These are phyloP conservation scores for Hippopotamyrus pictus DNA, from an alignment of 2,797 vertebrate genomes.

Conservation along the genomic window DNA sequence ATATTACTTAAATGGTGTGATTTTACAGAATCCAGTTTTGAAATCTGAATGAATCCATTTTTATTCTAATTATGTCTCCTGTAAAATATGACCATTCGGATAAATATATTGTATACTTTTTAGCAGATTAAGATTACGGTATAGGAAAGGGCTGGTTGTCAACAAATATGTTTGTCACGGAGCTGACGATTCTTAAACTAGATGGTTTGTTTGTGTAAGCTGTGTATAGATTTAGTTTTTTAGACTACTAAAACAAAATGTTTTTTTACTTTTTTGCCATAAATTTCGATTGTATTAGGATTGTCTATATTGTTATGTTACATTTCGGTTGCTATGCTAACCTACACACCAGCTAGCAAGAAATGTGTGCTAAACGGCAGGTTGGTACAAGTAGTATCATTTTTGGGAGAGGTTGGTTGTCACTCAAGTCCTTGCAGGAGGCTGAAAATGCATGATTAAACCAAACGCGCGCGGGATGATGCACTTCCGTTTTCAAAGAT, in stretches of 20 bases:
- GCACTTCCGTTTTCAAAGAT: not conserved
- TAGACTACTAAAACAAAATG: not conserved
- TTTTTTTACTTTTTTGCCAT: not conserved
- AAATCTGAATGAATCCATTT: not conserved
- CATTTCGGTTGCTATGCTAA: not conserved
- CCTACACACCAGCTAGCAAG: not conserved
- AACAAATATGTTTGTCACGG: not conserved
- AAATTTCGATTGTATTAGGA: not conserved
- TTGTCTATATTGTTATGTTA: not conserved
- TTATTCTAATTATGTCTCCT: not conserved
- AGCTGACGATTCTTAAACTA: not conserved
- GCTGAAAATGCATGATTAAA: not conserved
- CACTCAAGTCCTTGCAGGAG: not conserved
- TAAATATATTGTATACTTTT: not conserved
- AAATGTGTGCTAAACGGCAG: not conserved
- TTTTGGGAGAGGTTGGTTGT: not conserved
- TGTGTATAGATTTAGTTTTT: not conserved
- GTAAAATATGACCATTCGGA: not conserved
- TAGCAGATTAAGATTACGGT: not conserved
- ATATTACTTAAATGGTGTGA: not conserved
- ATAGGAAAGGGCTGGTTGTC: not conserved
- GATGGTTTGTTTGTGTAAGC: not conserved
- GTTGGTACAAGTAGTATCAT: not conserved
- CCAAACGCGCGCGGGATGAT: not conserved
- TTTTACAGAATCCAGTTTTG: not conserved